Conservation (phyloP, 2,888 invertebrate species). For the Drosophila anomalata region DNA sequence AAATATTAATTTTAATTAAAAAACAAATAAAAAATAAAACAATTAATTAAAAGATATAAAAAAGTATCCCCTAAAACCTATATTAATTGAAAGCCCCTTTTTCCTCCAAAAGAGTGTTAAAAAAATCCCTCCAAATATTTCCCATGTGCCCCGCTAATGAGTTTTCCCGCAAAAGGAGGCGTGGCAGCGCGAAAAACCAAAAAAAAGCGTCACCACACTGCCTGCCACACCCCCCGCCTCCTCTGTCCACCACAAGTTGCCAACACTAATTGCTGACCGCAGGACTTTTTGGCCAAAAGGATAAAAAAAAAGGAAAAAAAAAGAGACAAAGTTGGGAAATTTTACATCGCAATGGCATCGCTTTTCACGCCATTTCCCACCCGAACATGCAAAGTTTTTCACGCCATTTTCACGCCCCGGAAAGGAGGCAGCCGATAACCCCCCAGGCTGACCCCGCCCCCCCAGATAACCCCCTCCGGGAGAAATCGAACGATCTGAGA, state of each 20-base stretch:
- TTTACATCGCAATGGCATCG: conserved; percentile 17
- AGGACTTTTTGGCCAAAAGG: conserved; percentile 10
- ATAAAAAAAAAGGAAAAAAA: not conserved
- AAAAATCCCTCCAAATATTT: conserved; percentile 18
- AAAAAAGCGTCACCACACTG: conserved; percentile 14
- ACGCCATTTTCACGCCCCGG: conserved; percentile 8
- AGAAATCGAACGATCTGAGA: conserved; percentile 16
- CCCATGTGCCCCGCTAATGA: conserved; percentile 59
- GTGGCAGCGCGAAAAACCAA: conserved; percentile 30
- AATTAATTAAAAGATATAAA: not conserved
- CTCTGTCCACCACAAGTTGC: conserved; percentile 62
- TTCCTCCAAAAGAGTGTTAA: not conserved
- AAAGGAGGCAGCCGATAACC: not conserved
- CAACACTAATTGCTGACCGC: conserved; percentile 63
- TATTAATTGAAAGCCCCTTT: not conserved
- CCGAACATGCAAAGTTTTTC: conserved; percentile 15
- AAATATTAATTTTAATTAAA: not conserved
- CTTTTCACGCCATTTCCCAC: conserved; percentile 27
- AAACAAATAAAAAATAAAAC: not conserved
- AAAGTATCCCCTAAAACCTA: not conserved
- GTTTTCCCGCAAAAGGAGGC: conserved; percentile 61
- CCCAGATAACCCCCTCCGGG: conserved; percentile 18
- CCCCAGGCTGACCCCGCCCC: not conserved
- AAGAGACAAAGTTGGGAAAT: conserved; percentile 24
- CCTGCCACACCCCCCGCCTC: not conserved